These are phyloP conservation scores for Globodera ellingtonae DNA, from an alignment of 1,140 invertebrate species.

Conservation along the genomic window DNA sequence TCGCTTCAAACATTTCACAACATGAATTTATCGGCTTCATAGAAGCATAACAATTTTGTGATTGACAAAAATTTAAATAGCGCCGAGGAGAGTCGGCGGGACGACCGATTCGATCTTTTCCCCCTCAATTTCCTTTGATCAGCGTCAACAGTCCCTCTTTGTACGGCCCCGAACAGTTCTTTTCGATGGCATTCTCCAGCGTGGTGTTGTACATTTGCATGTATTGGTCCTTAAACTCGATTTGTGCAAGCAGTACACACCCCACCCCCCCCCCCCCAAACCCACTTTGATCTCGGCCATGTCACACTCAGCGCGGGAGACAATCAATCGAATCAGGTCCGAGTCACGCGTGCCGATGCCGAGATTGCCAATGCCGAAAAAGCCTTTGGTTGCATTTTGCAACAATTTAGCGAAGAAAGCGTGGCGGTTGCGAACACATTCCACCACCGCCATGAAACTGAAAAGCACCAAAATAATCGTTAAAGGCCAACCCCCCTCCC, in stretches of 20 bases:
- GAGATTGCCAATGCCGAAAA: slow-evolving; percentile 41
- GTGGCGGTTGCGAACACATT: slow-evolving; percentile 85
- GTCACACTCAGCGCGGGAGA: slow-evolving; percentile 69
- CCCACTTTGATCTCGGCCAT: slow-evolving; percentile 68
- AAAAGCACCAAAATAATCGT: background rate
- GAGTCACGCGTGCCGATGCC: slow-evolving; percentile 68
- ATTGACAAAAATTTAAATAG: background rate
- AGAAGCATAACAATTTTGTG: background rate
- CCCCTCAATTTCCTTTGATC: slow-evolving; percentile 56
- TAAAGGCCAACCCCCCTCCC: background rate
- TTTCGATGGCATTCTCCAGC: slow-evolving; percentile 65
- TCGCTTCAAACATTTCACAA: no score
- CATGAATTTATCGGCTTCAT: background rate
- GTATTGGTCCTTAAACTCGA: slow-evolving; percentile 61
- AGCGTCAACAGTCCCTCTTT: slow-evolving; percentile 60
- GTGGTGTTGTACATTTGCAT: slow-evolving; percentile 62
- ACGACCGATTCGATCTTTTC: background rate
- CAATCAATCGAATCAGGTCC: slow-evolving; percentile 67
- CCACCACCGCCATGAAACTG: slow-evolving; percentile 70
- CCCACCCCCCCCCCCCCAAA: background rate
- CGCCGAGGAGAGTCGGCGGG: background rate
- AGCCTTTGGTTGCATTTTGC: slow-evolving; percentile 78
- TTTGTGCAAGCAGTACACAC: background rate
- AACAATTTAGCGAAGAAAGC: slow-evolving; percentile 88
- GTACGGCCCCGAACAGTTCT: slow-evolving; percentile 59